Conservation (phyloP, 2,113 vertebrate genomes). For the Andinoacara biseriatus region DNA sequence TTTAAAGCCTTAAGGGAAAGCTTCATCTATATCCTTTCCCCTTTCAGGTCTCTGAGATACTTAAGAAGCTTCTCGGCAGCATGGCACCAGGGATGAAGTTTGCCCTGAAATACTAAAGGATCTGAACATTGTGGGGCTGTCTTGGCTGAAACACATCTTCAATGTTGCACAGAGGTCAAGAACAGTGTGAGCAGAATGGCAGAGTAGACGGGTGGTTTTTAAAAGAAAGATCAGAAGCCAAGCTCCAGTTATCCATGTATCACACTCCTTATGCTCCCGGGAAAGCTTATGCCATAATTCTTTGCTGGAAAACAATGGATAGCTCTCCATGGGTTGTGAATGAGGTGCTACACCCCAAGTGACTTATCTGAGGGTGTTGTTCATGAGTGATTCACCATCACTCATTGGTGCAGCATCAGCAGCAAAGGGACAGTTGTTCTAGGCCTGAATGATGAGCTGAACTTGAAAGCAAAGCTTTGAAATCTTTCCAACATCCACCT, state of each 20-base stretch:
- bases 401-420: not conserved
- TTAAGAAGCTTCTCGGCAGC: not conserved
- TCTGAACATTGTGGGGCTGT: conserved; percentile 1
- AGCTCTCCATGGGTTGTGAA: not conserved
- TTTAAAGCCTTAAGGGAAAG: conserved; percentile 8
- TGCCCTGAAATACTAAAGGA: conserved; percentile 1
- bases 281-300: not conserved
- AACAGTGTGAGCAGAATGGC: not conserved
- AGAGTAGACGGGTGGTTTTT: not conserved
- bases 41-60: not conserved
- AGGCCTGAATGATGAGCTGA: too few species aligned
- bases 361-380: not conserved
- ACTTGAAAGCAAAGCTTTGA: too few species aligned
- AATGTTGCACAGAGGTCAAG: conserved; percentile 2
- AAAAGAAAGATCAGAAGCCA: not conserved
- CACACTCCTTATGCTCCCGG: not conserved
- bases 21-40: not conserved
- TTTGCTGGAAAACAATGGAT: not conserved
- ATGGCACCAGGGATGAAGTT: conserved; percentile 5
- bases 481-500: too few species aligned
- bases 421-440: too few species aligned
- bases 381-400: not conserved
- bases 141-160: not conserved
- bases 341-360: not conserved
- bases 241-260: not conserved